Conservation (phyloP, 2,797 vertebrate genomes). For the Falco cherrug region DNA sequence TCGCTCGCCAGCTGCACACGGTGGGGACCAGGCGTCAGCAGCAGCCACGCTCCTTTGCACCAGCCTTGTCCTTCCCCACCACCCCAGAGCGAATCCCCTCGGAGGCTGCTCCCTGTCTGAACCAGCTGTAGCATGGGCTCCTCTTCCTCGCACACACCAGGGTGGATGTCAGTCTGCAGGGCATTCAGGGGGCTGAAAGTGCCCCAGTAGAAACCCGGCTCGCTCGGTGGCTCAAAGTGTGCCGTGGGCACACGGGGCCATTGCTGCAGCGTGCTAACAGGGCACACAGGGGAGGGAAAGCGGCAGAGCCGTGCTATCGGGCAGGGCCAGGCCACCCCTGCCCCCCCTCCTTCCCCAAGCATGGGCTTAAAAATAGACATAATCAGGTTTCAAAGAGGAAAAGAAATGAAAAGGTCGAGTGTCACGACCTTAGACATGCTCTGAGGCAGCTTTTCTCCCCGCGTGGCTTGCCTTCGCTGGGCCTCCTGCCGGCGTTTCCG, state of each 20-base stretch:
- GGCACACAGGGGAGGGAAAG: not conserved
- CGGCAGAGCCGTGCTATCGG: accelerated
- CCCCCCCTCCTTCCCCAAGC: slow-evolving; percentile 8
- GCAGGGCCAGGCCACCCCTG: slow-evolving; percentile 13
- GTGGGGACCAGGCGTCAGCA: not conserved
- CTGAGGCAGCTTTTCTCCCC: slow-evolving; percentile 50
- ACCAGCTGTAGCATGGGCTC: accelerated
- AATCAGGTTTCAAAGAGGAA: slow-evolving; percentile 73
- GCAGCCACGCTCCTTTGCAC: not conserved
- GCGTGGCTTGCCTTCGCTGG: not conserved
- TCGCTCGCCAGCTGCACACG: not conserved
- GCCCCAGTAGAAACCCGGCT: accelerated
- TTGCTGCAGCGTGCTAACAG: not conserved
- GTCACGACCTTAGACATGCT: slow-evolving; percentile 58
- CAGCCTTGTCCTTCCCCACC: not conserved
- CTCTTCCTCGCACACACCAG: accelerated
- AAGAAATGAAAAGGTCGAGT: slow-evolving; percentile 61
- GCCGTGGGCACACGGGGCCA: accelerated
- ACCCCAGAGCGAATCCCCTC: accelerated
- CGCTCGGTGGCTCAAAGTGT: accelerated
- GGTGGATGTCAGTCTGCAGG: accelerated
- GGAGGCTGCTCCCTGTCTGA: not conserved
- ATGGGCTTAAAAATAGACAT: slow-evolving; percentile 61
- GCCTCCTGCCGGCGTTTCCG: slow-evolving; percentile 44
- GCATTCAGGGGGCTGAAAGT: not conserved